Evolutionary conservation across 64 coral and sea anemone species (phyloP).

Genomic region (Stichodactyla helianthus): DNA sequence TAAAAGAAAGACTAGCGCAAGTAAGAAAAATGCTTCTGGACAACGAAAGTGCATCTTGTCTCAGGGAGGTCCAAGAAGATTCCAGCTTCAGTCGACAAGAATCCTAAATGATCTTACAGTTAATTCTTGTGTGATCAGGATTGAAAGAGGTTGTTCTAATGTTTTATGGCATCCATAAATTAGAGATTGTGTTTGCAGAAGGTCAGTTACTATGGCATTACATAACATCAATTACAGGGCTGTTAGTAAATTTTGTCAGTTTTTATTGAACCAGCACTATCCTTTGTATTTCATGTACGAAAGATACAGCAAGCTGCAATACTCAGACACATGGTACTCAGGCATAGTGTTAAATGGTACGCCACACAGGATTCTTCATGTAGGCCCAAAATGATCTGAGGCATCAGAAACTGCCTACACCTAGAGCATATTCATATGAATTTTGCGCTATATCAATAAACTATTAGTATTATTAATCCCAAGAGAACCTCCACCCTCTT

Average conservation of each 20-base stretch:
- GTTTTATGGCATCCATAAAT: conserved; percentile 20
- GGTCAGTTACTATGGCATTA: not conserved
- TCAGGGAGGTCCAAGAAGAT: not conserved
- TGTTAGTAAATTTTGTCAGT: not conserved
- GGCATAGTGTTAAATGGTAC: too few relatives aligned
- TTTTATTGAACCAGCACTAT: not conserved
- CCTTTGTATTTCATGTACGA: not conserved
- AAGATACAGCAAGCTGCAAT: too few relatives aligned
- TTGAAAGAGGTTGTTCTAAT: not conserved
- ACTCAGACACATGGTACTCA: too few relatives aligned
- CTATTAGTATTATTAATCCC: too few relatives aligned
- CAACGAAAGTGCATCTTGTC: not conserved
- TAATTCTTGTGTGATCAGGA: not conserved
- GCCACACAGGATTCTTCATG: too few relatives aligned
- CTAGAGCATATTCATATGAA: too few relatives aligned
- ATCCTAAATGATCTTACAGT: not conserved
- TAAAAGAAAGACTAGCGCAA: not conserved
- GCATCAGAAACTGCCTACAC: too few relatives aligned
- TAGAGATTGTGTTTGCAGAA: not conserved
- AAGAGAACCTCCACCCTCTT: too few relatives aligned
- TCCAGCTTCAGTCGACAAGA: not conserved
- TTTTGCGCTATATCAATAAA: too few relatives aligned
- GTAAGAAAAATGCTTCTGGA: not conserved
- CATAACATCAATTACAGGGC: not conserved
- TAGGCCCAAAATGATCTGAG: too few relatives aligned